Percentiles rank a stretch among this genome's conserved stretches.
Evolutionary conservation across 30 jellyfish, hydroid and myxozoan genomes (phyloP).

Genomic region (Morbakka virulenta): DNA sequence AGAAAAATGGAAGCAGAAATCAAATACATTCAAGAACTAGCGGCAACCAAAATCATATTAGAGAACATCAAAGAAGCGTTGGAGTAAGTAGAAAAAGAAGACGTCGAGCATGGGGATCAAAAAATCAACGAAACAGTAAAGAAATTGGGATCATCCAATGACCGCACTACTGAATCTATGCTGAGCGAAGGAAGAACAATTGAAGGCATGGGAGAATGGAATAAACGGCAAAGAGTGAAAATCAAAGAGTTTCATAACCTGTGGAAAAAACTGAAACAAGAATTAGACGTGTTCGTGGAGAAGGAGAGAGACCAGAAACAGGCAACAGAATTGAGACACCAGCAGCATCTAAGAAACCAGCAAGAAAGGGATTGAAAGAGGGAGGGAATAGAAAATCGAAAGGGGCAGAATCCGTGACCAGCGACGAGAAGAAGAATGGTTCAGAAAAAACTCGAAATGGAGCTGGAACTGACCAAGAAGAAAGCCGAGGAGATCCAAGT

Average conservation of each 20-base stretch:
- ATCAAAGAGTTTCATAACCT: slow-evolving; percentile 6
- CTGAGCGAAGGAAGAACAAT: slow-evolving; percentile 16
- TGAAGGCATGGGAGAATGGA: neutral
- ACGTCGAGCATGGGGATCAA: slow-evolving; percentile 1
- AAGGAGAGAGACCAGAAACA: slow-evolving; percentile 6
- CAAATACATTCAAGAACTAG: too few species aligned
- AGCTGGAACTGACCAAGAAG: neutral
- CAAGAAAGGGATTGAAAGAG: neutral
- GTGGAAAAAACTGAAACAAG: slow-evolving; percentile 15
- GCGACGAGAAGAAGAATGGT: neutral
- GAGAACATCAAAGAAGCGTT: slow-evolving; percentile 30
- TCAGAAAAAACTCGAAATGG: neutral
- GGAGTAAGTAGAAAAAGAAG: slow-evolving; percentile 20
- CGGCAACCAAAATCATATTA: slow-evolving; percentile 28
- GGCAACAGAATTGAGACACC: neutral
- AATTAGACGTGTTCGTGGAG: neutral
- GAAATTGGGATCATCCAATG: slow-evolving; percentile 2
- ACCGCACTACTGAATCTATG: slow-evolving; percentile 2
- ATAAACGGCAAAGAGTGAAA: slow-evolving; percentile 2
- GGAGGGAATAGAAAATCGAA: neutral
- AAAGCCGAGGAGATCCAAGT: neutral
- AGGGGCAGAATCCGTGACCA: neutral
- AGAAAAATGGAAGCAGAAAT: neutral
- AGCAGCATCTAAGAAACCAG: slow-evolving; percentile 21
- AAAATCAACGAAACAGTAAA: neutral